These are phyloP conservation scores for Drymodes brunneopygia DNA, from an alignment of 2,113 vertebrate species.

Conservation along the genomic window DNA sequence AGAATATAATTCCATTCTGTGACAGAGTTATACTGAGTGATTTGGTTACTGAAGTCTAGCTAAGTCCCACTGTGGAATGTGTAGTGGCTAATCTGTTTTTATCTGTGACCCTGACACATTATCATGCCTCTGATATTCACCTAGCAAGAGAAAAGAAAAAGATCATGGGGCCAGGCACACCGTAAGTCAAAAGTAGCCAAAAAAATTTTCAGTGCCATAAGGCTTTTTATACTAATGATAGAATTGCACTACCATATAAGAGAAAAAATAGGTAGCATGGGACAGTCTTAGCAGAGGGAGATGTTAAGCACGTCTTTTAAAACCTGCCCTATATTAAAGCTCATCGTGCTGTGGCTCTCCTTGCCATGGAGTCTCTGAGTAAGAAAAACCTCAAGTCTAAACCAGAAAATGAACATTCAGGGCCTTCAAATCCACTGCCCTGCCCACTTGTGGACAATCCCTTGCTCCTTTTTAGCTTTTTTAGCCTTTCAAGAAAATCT, in stretches of 20 bases:
- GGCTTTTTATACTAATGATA: not conserved
- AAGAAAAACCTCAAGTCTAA: not conserved
- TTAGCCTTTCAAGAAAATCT: not conserved
- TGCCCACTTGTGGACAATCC: not conserved
- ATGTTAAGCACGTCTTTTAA: not conserved
- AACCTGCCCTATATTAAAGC: not conserved
- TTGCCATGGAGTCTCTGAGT: not conserved
- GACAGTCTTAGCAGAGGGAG: not conserved
- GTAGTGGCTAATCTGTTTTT: not conserved
- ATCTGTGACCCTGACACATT: not conserved
- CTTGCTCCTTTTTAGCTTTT: not conserved
- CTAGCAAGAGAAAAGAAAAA: not conserved
- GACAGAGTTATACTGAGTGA: not conserved
- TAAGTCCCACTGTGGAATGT: not conserved
- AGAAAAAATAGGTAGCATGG: not conserved
- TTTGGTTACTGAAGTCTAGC: not conserved
- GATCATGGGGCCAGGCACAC: not conserved
- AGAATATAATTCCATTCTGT: not conserved
- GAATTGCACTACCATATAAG: fast-evolving
- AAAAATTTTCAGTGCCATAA: not conserved
- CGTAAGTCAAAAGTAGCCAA: fast-evolving
- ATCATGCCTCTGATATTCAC: not conserved
- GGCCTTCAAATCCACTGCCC: fast-evolving
- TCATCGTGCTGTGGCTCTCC: fast-evolving
- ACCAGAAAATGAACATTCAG: not conserved